Base-by-base conservation (phyloP, 2,113 vertebrate genomes). In the Melanerpes formicivorus region DNA sequence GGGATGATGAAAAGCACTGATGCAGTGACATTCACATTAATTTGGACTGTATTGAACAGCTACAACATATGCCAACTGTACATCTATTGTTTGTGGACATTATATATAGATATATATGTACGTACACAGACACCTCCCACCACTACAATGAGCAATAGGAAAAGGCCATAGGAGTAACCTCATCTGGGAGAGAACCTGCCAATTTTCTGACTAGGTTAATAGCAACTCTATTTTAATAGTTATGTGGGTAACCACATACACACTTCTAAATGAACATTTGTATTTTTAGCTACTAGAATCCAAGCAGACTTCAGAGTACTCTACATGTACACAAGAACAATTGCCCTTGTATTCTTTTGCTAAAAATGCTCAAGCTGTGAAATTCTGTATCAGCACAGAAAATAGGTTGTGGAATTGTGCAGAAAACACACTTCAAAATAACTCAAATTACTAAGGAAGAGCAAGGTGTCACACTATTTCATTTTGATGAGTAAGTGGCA, bases 21-120 rank as follows among this genome's bases (percentile, higher is more conserved):
- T 58, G 30, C 6, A 40, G 37, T 2, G 7, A 78, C 71, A 67
- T 11, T 69, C n/a, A 58, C 27, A 29, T 65, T 34, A 34, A n/a
- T n/a, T 34, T 72, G n/a, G 81, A n/a, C n/a, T 58, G 18, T 1
- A 77, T 52, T 5, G 3, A 55, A 44, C 3, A 14, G 44, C 40
- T 16, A 27, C 13, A 50, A 34, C 8, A 8, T 15, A 48, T 19
- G 22, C 14, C 44, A 84, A 50, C 12, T 23, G 48, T 22, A 15
- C 6, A 32, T 22, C n/a, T 77, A 29, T 1, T 44, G 30, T 32
- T 67, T 25, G 27, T 67, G 34, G 19, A 62, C 34, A 19, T 50
- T 0, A 80, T 1, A 14, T 3, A 56, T 22, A 23, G 2, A 1
- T 6, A 27, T 5, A 5, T 11, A 80, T 1, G 3, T 30, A 80